Evolutionary conservation across 1,140 invertebrate species (phyloP), one percentile per base, ranked within the genome.

Genomic region (Drosophila ananassae): DNA sequence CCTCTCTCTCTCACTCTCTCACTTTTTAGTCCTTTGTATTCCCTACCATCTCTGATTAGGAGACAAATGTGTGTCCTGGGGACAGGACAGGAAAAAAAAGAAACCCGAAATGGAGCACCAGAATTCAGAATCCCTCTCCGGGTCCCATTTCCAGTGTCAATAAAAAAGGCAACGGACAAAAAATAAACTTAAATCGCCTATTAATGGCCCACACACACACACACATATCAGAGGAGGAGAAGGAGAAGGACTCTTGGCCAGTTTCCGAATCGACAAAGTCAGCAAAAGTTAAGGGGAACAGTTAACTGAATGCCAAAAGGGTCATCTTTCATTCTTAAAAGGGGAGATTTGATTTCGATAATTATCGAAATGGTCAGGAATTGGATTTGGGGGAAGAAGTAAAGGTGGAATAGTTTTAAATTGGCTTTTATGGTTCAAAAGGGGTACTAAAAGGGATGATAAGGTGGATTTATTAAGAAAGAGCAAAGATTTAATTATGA

Each of bases 121-220:
- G 25, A 28, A 25, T 6, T 6, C 3, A 37, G 30, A 32, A 32
- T 37, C 34, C 12, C 51, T 12, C 13, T 21, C 25, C 30, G 46
- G 28, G 21, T 10, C 66, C 63, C 55, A 46, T 62, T 47, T 22
- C 51, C 76, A 61, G 48, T 80, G 77, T 73, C 80, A 85, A 84
- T 84, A 84, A 85, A 85, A 34, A 80, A 73, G 77, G 60, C 52
- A 84, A 84, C 73, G 81, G 81, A 32, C 81, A 80, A 84, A 84
- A 84, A 84, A 84, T 84, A 80, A 84, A 84, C 80, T 84, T 77
- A 84, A 84, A 84, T 84, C 81, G 81, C 77, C 81, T 84, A 84
- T 84, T 84, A 84, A 84, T 84, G 77, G 61, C 47, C 62, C 37
- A 51, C 10, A 55, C 25, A 17, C 51, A 57, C 51, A 24, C 12